These are phyloP conservation scores for Trachelus troglodyta DNA, from an alignment of 2,888 invertebrate species.

Conservation along the genomic window DNA sequence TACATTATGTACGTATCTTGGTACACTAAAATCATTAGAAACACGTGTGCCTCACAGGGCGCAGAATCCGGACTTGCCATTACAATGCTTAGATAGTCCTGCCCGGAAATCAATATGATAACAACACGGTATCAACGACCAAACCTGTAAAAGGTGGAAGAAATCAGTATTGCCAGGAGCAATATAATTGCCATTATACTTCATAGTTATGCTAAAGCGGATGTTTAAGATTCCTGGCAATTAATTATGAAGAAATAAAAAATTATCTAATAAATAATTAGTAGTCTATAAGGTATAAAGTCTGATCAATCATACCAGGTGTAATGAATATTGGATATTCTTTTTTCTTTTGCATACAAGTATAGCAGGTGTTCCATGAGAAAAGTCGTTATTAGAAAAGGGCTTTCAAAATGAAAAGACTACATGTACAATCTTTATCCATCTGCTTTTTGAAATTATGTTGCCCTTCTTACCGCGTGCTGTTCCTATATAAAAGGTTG, in stretches of 20 bases:
- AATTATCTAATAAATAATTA: too few relatives aligned
- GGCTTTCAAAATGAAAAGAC: not conserved
- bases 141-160: not conserved
- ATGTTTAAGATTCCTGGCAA: too few relatives aligned
- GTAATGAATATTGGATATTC: not conserved
- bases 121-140: constrained; percentile 36
- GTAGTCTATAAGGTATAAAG: too few relatives aligned
- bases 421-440: constrained; percentile 20
- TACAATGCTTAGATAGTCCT: constrained; percentile 57
- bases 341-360: too few relatives aligned
- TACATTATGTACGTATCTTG: constrained; percentile 47
- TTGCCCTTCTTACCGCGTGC: constrained; percentile 22
- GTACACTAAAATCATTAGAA: constrained; percentile 64
- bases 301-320: too few relatives aligned
- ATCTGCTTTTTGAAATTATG: constrained; percentile 27
- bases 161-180: not conserved
- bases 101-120: constrained; percentile 62
- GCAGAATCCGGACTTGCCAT: constrained; percentile 59
- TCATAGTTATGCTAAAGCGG: too few relatives aligned
- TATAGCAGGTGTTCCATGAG: not conserved
- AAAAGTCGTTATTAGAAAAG: not conserved
- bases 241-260: too few relatives aligned
- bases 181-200: too few relatives aligned
- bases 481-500: constrained; percentile 31
- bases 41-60: constrained; percentile 58